Evolutionary conservation across 2,888 invertebrate genomes (phyloP), one percentile per base, ranked within the genome.

Genomic region (Agrenia bidenticulata): DNA sequence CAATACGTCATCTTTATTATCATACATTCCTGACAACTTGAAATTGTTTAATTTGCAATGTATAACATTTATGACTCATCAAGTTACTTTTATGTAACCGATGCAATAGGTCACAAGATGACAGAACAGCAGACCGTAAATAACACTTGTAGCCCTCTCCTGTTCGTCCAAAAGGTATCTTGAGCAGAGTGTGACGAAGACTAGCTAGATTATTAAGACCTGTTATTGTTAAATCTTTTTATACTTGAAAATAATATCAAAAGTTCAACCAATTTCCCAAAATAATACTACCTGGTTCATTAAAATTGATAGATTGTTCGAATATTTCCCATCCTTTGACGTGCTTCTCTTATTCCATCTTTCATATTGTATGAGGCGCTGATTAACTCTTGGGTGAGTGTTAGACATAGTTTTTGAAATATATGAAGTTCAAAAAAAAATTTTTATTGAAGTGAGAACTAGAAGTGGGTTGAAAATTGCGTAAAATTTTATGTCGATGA

Each of bases 111-210:
- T 87, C 70, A 89, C 83, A 7, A 89, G 89, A 79, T 90, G 89
- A 83, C 89, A 90, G 81, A 90, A 89, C 87, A 90, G 88, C 21
- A 90, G 82, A 0, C 89, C 88, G 80, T 90, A 90, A 21, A 90
- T 83, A 49, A 57, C 41, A 39, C 57, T 57, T 57, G 57, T 57
- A 21, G 24, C 57, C 21, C 57, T 7, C 39, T 57, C 57, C 19
- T 57, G 21, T 41, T 57, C 41, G 2, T 57, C 57, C 23, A 57
- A 23, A 21, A 57, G 32, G 32, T 57, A 21, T 23, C 57, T 39
- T 17, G 57, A 57, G 19, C 57, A 57, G n/a, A 57, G 27, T 4
- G 57, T 57, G 11, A 57, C 57, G n/a, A 57, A 57, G 27, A 57
- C 57, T 13, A 57, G 41, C 57, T 57, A 27, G 9, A 55, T 4